Evolutionary conservation across 2,888 invertebrate genomes (phyloP), one percentile per base, ranked within the genome.

Genomic region (Hirtodrosophila trivittata): DNA sequence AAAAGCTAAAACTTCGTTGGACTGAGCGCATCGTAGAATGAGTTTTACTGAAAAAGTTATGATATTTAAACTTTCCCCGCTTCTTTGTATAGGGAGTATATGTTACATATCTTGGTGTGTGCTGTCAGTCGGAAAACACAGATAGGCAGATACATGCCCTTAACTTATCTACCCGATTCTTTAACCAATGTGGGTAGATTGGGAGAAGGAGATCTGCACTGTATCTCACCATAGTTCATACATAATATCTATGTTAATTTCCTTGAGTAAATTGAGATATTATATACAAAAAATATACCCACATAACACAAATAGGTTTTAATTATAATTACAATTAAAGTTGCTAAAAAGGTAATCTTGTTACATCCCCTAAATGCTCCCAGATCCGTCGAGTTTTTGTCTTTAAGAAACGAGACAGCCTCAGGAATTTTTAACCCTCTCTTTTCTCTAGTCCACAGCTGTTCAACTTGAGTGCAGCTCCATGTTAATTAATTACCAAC

Each of bases 401-500:
- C 38, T 38, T 65, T 64, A 65, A 57, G 21, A 57, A 50, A 37
- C 41, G 41, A 50, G 39, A 28, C 35, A 49, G 51, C 26, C 35
- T 21, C 13, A 25, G 7, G 35, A n/a, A 28, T 18, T 13, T 43
- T 25, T 5, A 25, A 10, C 13, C 28, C 28, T n/a, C 26, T 10
- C 1, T 7, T 43, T 12, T 16, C 37, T n/a, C 13, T 1, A 12
- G 5, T n/a, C 2, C 6, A 8, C 12, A 16, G 33, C 28, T 37
- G n/a, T 12, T 16, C 21, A 16, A 47, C 21, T 42, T 28, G 35
- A 42, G 57, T 21, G 37, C 43, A 49, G 37, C 38, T 45, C 38
- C 59, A 39, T 45, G 33, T 51, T 59, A 60, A 70, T 69, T 69
- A 69, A 52, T 60, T 52, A 56, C 35, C 35, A 47, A 14, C 28